Evolutionary conservation across 1,140 invertebrate species (phyloP), one percentile per base, ranked within the genome.

Genomic region (Aphelenchoides fujianensis): DNA sequence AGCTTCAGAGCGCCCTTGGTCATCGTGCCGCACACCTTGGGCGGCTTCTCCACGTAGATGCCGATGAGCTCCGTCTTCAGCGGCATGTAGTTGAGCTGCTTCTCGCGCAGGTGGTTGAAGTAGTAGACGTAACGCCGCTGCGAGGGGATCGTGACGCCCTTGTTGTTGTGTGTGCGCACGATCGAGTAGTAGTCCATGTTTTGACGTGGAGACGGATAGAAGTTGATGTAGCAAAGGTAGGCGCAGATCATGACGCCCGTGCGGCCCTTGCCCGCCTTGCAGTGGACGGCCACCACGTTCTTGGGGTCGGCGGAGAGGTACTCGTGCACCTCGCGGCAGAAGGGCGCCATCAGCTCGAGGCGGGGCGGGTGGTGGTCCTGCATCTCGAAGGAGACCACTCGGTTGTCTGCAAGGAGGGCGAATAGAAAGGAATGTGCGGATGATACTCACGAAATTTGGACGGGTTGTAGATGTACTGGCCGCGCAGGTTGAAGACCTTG

Each of bases 81-180:
- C 28, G 83, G 82, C 3, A 79, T 54, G 63, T 83, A 83, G 53
- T 79, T 84, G 12, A 83, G 68, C 23, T 74, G 31, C 5, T 80
- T 69, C 19, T 76, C 37, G 1, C 79, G 71, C 5, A 85, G 64
- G 71, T 89, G 89, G 82, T 90, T 91, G 88, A 95, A 98, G 88
- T 98, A 98, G 84, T 91, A 89, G 74, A 98, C 94, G 87, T 97
- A 98, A 78, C 94, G 89, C 73, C 92, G 89, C 86, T 99, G 96
- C 79, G 93, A 96, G 80, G 95, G 96, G 87, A 98, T 99, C 69
- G 96, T 99, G 48, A 99, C 96, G 71, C 94, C 93, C 52, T 83
- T 83, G 41, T 83, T 83, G 71, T 83, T 83, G n/a, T 71, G 76
- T 16, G 82, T 83, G 0, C 82, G 76, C 7, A 83, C 71, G 55